Evolutionary conservation across 2,797 vertebrate genomes (phyloP), one percentile per base, ranked within the genome.

Genomic region (Otolemur crassicaudatus): DNA sequence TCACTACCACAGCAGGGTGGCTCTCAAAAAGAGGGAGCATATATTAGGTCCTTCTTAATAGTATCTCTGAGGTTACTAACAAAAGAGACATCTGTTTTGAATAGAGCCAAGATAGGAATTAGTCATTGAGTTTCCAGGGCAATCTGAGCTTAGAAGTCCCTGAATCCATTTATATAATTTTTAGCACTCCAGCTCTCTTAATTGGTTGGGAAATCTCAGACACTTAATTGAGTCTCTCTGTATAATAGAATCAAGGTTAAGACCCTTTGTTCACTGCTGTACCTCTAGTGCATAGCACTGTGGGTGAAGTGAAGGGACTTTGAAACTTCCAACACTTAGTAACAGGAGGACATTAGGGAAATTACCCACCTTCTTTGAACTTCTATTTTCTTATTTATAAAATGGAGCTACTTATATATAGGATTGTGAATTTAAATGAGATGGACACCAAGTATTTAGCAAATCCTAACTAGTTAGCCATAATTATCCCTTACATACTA

Each of bases 311-410:
- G 22, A 49, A 82, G 40, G 27, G 69, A 77, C n/a, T 29, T 69
- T 85, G 63, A 69, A 80, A 87, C 60, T 79, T 95, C 2, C 2
- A 16, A 17, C 53, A 82, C 37, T 89, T 73, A 85, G 2, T 75
- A 93, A 80, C 75, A 46, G 27, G 56, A 86, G 58, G 43, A 82
- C 20, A 14, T 46, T 14, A 69, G n/a, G 46, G 53, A 76, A 80
- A 49, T n/a, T 72, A 86, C 5, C n/a, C 29, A 73, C 10, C 22
- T 79, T 93, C 46, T 61, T 25, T 80, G 43, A 87, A 56, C 17
- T 73, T 95, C 56, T 40, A 34, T 87, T 72, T 82, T 34, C 61
- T 83, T 46, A 84, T 37, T 93, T 87, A 43, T 67, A 82, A 87
- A 89, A 73, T 72, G 53, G 34, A 25, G 20, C n/a, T 16, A 90